Conservation (phyloP, 2,113 vertebrate genomes). For the Poeciliopsis occidentalis region DNA sequence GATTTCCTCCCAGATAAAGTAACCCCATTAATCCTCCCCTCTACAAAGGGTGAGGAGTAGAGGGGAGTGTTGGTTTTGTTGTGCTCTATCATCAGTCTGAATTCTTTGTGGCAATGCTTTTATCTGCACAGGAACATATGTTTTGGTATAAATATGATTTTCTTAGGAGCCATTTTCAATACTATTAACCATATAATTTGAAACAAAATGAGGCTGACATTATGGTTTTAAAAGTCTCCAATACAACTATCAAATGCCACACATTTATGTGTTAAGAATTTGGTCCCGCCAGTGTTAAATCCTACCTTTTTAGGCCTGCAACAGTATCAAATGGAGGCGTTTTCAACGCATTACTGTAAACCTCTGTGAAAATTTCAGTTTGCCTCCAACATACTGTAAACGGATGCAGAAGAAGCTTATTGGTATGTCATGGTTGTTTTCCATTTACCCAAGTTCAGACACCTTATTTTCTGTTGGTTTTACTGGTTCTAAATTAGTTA, state of each 20-base stretch:
- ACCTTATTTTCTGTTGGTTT: conserved; percentile 61
- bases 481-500: conserved; percentile 70
- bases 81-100: conserved; percentile 41
- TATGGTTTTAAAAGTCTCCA: neutral
- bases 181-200: conserved; percentile 26
- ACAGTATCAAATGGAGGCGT: conserved; percentile 20
- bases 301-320: conserved; percentile 8
- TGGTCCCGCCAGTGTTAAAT: neutral
- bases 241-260: conserved; percentile 3
- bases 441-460: conserved; percentile 34
- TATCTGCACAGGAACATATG: conserved; percentile 55
- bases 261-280: conserved; percentile 12
- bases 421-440: conserved; percentile 61
- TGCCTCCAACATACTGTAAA: conserved; percentile 39
- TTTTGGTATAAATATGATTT: conserved; percentile 10
- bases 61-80: conserved; percentile 1
- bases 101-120: conserved; percentile 45
- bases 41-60: conserved; percentile 18
- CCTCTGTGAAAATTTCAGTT: conserved; percentile 30
- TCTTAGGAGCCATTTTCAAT: conserved; percentile 20
- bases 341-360: conserved; percentile 47
- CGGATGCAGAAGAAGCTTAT: conserved; percentile 59
- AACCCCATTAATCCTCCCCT: conserved; percentile 59
- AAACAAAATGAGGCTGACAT: conserved; percentile 27
- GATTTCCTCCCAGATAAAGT: conserved; percentile 63